phyloP scores from a whole-genome alignment of 2,797 vertebrate genomes.

The Sebastes trivittatus region DNA sequence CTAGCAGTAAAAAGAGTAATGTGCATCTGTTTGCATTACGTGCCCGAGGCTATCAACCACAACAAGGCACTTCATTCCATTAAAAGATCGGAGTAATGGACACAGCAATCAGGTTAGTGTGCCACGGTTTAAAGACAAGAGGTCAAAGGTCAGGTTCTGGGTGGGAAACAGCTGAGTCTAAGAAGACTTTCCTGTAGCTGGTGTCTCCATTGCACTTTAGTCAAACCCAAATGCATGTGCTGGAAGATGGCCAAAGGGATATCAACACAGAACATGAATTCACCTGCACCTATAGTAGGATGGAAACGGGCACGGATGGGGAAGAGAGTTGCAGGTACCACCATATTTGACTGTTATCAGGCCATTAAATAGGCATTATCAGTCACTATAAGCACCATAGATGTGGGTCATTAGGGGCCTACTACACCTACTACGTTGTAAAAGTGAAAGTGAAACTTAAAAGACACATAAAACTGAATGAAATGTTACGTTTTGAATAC shows the following conservation, averaged over 20 bases:
- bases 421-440: too few relatives aligned
- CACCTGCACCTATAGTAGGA: not conserved
- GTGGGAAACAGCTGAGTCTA: slow-evolving; percentile 70
- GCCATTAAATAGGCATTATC: too few relatives aligned
- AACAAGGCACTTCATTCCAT: slow-evolving; percentile 69
- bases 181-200: slow-evolving; percentile 41
- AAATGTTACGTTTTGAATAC: too few relatives aligned
- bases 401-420: too few relatives aligned
- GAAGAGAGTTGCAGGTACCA: not conserved
- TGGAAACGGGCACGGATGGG: not conserved
- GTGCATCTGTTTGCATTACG: slow-evolving; percentile 73
- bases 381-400: too few relatives aligned
- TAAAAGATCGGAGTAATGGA: slow-evolving; percentile 68
- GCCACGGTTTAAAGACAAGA: slow-evolving; percentile 49
- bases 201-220: slow-evolving; percentile 25
- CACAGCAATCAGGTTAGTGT: slow-evolving; percentile 51
- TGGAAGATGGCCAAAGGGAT: slow-evolving; percentile 59
- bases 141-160: slow-evolving; percentile 59
- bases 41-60: slow-evolving; percentile 52
- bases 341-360: too few relatives aligned
- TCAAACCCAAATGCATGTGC: slow-evolving; percentile 64
- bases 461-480: too few relatives aligned
- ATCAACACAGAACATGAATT: slow-evolving; percentile 30
- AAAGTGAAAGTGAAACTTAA: too few relatives aligned
- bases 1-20: slow-evolving; percentile 68